These are phyloP conservation scores for Cladorhizidae sp. DNA, from an alignment of 37 sponge, comb jelly and placozoan genomes.

Conservation along the genomic window DNA sequence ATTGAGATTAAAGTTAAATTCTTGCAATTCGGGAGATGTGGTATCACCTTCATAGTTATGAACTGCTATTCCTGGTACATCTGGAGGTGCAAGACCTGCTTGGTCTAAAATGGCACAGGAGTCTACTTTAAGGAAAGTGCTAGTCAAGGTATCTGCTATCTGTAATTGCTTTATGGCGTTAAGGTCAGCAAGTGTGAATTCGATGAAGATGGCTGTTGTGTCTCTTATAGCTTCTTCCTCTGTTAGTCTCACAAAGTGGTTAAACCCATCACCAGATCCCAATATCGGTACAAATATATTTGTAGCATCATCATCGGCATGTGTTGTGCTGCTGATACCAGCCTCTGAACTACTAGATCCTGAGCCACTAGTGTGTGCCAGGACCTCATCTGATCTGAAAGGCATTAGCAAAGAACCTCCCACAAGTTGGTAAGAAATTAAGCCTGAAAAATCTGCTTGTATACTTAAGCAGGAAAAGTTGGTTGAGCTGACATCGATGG, in stretches of 20 bases:
- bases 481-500: constrained; percentile 66
- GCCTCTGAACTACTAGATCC: constrained; percentile 29
- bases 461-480: constrained; percentile 72
- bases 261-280: constrained; percentile 19
- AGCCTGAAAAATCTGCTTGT: constrained; percentile 41
- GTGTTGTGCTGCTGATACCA: constrained; percentile 14
- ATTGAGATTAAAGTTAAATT: constrained; percentile 80
- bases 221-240: constrained; percentile 40
- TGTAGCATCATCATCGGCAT: constrained; percentile 1
- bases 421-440: constrained; percentile 29
- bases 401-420: constrained; percentile 72
- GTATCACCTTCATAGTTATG: constrained; percentile 56
- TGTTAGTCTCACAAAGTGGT: constrained; percentile 48
- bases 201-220: constrained; percentile 69
- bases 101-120: constrained; percentile 75
- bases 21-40: constrained; percentile 56
- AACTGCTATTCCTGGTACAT: constrained; percentile 55
- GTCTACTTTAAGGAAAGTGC: constrained; percentile 57
- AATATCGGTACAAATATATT: constrained; percentile 17
- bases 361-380: constrained; percentile 7
- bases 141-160: constrained; percentile 38
- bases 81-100: constrained; percentile 38
- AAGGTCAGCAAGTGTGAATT: constrained; percentile 69
- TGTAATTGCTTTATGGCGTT: constrained; percentile 65
- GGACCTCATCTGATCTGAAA: constrained; percentile 1